Percentiles rank a stretch among this genome's conserved stretches.
Evolutionary conservation across 2,113 vertebrate species (phyloP).

Genomic region (Athene noctua): DNA sequence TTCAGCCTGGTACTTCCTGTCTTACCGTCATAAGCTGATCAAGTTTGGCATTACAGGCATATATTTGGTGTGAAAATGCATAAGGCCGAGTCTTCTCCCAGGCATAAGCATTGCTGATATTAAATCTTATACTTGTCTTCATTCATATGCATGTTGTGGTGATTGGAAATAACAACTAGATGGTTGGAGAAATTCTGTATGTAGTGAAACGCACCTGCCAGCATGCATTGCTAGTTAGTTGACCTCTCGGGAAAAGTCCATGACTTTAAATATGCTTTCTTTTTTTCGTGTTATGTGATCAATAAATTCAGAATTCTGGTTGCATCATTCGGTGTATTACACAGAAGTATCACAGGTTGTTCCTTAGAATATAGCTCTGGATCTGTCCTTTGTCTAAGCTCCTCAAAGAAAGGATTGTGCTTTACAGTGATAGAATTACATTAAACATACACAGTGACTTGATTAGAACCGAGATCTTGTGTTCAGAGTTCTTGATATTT

Average conservation of each 20-base stretch:
- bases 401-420: background rate
- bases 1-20: background rate
- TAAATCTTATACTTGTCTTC: background rate
- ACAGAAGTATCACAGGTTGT: background rate
- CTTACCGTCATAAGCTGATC: background rate
- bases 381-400: background rate
- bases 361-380: background rate
- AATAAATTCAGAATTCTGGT: background rate
- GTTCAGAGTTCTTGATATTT: background rate
- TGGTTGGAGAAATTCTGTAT: background rate
- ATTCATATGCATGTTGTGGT: background rate
- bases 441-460: background rate
- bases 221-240: background rate
- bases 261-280: background rate
- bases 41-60: background rate
- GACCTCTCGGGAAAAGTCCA: background rate
- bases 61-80: background rate
- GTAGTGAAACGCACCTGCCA: fast-evolving
- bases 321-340: background rate
- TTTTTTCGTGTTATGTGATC: background rate
- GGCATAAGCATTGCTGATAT: background rate
- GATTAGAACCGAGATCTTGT: background rate
- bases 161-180: background rate
- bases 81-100: background rate
- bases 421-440: background rate